Percentiles rank a stretch among this genome's conserved stretches.
Evolutionary conservation across 2,797 vertebrate genomes (phyloP).

Genomic region (Sebastiscus albofasciatus): DNA sequence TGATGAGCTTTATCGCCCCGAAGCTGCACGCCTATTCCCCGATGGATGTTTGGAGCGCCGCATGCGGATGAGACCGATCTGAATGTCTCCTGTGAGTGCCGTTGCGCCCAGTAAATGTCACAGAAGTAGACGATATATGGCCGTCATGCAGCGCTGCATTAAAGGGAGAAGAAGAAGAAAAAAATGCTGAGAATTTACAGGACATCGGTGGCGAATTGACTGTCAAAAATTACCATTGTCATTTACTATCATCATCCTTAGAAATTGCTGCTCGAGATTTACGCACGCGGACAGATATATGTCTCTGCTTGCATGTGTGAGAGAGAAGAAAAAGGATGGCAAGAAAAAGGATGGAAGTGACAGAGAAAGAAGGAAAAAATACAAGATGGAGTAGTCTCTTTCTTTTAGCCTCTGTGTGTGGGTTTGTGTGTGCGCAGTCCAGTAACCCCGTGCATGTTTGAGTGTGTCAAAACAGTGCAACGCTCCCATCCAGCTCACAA

Average conservation of each 20-base stretch:
- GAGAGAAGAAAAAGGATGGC: neutral
- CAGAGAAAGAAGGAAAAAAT: neutral
- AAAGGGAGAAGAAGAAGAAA: slow-evolving; percentile 54
- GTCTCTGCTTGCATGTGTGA: neutral
- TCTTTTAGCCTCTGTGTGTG: slow-evolving; percentile 31
- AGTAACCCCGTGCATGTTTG: slow-evolving; percentile 50
- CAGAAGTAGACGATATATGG: slow-evolving; percentile 76
- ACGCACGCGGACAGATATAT: slow-evolving; percentile 53
- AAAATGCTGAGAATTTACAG: slow-evolving; percentile 76
- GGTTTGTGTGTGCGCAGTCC: slow-evolving; percentile 21
- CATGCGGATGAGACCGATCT: slow-evolving; percentile 78
- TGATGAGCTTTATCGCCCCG: slow-evolving; percentile 80
- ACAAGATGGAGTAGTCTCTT: slow-evolving; percentile 1
- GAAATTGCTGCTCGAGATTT: slow-evolving; percentile 70
- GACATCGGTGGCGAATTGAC: slow-evolving; percentile 79
- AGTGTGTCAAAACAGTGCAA: slow-evolving; percentile 66
- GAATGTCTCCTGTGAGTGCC: slow-evolving; percentile 84
- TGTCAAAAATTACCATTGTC: slow-evolving; percentile 79
- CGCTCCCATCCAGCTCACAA: slow-evolving; percentile 57
- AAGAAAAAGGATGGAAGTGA: neutral
- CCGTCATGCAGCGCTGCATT: slow-evolving; percentile 72
- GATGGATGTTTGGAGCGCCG: slow-evolving; percentile 75
- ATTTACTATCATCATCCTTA: slow-evolving; percentile 77
- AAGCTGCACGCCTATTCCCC: slow-evolving; percentile 78
- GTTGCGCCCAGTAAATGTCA: slow-evolving; percentile 84